Conservation (phyloP, 2,888 invertebrate genomes). For the Physocephala rufipes region DNA sequence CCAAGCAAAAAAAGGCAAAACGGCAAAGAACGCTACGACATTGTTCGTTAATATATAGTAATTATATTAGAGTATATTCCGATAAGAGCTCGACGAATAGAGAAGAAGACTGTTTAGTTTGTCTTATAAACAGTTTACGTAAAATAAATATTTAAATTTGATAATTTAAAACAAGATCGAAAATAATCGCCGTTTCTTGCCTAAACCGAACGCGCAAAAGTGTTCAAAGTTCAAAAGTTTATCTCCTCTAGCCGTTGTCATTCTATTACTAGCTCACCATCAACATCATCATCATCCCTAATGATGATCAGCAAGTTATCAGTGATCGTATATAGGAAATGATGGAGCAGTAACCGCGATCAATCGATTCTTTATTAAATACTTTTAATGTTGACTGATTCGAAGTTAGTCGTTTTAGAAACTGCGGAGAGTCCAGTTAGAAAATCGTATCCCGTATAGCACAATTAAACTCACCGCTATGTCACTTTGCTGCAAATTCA, state of each 20-base stretch:
- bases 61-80: too few relatives aligned
- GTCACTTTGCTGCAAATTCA: conserved; percentile 31
- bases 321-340: background rate
- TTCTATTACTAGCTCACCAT: background rate
- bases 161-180: too few relatives aligned
- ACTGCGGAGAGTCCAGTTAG: background rate
- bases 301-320: background rate
- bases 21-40: background rate
- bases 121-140: too few relatives aligned
- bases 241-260: background rate
- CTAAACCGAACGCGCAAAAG: background rate
- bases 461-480: background rate
- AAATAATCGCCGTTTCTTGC: background rate
- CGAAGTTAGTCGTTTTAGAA: background rate
- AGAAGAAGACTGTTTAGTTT: too few relatives aligned
- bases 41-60: too few relatives aligned
- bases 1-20: conserved; percentile 3
- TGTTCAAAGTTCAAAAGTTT: background rate
- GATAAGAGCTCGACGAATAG: too few relatives aligned
- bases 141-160: too few relatives aligned
- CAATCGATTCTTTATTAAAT: background rate
- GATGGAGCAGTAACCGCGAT: background rate
- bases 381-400: background rate
- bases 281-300: background rate
- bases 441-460: background rate